Conservation (phyloP, 1,140 invertebrate genomes). For the Bilobella aurantiaca region DNA sequence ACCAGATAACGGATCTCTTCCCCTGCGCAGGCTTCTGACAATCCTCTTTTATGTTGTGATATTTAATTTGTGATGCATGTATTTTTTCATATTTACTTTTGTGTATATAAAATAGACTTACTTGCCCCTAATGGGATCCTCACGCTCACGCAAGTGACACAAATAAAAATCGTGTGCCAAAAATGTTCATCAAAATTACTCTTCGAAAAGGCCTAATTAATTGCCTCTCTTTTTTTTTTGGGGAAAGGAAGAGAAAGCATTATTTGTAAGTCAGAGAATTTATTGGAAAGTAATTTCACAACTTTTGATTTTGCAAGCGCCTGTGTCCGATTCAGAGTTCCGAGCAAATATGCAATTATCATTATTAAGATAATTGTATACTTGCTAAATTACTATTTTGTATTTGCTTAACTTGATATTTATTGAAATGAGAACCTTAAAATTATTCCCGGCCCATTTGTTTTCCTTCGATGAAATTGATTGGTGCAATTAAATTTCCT, state of each 20-base stretch:
- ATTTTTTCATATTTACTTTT: slow-evolving; percentile 1
- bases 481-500: too few relatives aligned
- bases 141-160: neutral
- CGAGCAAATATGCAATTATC: too few relatives aligned
- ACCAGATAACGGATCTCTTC: neutral
- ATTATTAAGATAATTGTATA: too few relatives aligned
- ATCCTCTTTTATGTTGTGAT: slow-evolving; percentile 23
- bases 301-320: too few relatives aligned
- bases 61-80: slow-evolving; percentile 24
- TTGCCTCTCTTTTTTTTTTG: neutral
- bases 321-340: too few relatives aligned
- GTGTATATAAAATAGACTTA: neutral
- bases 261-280: neutral
- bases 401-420: too few relatives aligned
- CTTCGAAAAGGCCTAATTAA: neutral
- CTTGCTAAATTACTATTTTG: too few relatives aligned
- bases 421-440: too few relatives aligned
- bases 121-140: neutral
- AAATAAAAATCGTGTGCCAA: slow-evolving; percentile 5
- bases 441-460: too few relatives aligned
- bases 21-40: too few relatives aligned
- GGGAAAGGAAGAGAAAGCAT: neutral
- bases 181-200: neutral
- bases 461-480: too few relatives aligned
- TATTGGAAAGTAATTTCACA: too few relatives aligned